Conservation (phyloP, 2,797 vertebrate genomes). For the Borostomias antarcticus region DNA sequence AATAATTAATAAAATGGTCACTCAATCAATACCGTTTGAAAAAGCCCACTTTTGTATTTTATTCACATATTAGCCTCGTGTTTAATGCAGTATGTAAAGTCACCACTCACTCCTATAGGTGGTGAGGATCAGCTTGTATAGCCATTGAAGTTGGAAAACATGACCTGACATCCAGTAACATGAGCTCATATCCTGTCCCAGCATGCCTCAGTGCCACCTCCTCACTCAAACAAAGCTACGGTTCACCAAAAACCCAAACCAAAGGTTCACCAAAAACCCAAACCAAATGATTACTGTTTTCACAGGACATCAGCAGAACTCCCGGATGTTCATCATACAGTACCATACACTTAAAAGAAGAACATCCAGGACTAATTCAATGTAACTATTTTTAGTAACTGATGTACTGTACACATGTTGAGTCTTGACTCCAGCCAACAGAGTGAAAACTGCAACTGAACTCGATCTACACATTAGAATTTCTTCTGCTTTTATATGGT, state of each 20-base stretch:
- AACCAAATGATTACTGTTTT: constrained; percentile 12
- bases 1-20: too few species aligned
- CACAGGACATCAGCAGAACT: neutral
- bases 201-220: constrained; percentile 4
- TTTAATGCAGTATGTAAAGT: neutral
- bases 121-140: constrained; percentile 1
- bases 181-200: constrained; percentile 10
- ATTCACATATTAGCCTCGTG: too few species aligned
- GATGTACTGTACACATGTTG: constrained; percentile 3
- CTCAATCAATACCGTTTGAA: too few species aligned
- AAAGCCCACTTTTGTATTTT: too few species aligned
- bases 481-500: neutral
- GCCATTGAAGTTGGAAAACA: constrained; percentile 10
- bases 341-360: neutral
- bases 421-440: neutral
- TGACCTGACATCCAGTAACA: constrained; percentile 1
- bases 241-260: constrained; percentile 13
- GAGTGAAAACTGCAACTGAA: neutral
- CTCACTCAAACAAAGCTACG: neutral
- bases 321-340: neutral
- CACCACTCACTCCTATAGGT: too few species aligned
- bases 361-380: neutral
- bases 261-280: constrained; percentile 13
- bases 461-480: neutral
- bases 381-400: neutral